Base-by-base conservation (phyloP, 2,113 vertebrate species). In the Tragelaphus imberbis region DNA sequence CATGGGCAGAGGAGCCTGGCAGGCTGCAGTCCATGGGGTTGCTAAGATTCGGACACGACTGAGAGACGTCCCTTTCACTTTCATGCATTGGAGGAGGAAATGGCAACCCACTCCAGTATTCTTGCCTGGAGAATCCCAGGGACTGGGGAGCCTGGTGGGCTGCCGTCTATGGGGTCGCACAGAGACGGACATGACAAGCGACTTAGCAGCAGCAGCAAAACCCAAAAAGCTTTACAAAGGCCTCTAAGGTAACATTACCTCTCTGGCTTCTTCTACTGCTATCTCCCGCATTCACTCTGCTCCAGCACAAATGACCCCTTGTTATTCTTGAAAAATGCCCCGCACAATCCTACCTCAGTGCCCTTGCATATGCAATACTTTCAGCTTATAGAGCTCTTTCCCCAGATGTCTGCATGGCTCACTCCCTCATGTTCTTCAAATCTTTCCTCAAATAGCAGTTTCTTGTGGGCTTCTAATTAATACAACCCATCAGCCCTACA, bases 401-500 rank as follows among this genome's bases (percentile, higher is more conserved):
- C 23, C 15, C 36, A 75, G 44, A 40, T 56, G 27, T 71, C n/a
- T 55, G 9, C 25, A 11, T 63, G 12, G 51, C 0, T 71, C 53
- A 55, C 58, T 89, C 25, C 51, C 13, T 75, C 36, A 2, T 25
- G 25, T 82, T 33, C 30, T 58, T 87, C 27, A 95, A 30, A 82
- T 47, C 47, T 90, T 90, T 95, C 7, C 33, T 82, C 36, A 23
- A 40, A 56, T 16, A 56, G 17, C 14, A 86, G 16, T 55, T 94
- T 61, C 25, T 23, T 49, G 10, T 19, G 21, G 27, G 28, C 25
- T 59, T 58, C 10, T 55, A 94, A 49, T 33, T n/a, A 53, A 92
- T 10, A 59, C 12, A 56, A 1, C 1, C 28, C 11, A 7, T 5
- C 33, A 61, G 33, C 2, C 68, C 68, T 71, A 71, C 1, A 0